A percentile compares a stretch with the other conserved stretches of the same genome.
These are phyloP conservation scores for Pteria penguin DNA, from an alignment of 2,888 invertebrate genomes.

Conservation along the genomic window DNA sequence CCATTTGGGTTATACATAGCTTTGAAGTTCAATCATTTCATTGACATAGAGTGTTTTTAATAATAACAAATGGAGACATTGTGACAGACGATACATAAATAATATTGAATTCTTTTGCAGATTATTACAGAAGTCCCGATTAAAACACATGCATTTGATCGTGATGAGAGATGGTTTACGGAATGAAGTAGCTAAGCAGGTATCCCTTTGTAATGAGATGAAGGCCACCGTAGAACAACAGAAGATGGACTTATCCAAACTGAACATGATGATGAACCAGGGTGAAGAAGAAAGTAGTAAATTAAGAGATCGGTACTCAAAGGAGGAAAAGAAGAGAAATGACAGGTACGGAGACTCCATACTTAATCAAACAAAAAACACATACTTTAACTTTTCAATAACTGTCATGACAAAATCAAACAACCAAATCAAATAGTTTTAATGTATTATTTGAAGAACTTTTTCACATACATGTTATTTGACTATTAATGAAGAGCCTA, in stretches of 20 bases:
- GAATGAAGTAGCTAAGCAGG: conserved; percentile 80
- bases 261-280: conserved; percentile 80
- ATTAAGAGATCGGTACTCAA: conserved; percentile 78
- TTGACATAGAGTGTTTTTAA: too few relatives aligned
- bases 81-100: too few relatives aligned
- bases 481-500: too few relatives aligned
- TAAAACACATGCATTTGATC: conserved; percentile 78
- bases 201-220: conserved; percentile 76
- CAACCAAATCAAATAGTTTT: too few relatives aligned
- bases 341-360: conserved; percentile 65
- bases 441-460: too few relatives aligned
- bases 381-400: too few relatives aligned
- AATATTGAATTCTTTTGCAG: too few relatives aligned
- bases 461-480: too few relatives aligned
- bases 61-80: too few relatives aligned
- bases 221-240: conserved; percentile 78
- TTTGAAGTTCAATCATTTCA: neutral
- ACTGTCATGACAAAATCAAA: too few relatives aligned
- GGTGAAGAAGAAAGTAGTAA: conserved; percentile 79
- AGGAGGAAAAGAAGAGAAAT: conserved; percentile 78
- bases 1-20: neutral
- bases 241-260: conserved; percentile 79
- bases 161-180: conserved; percentile 78
- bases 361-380: too few relatives aligned
- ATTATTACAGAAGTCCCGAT: conserved; percentile 77